Conservation (phyloP, 2,888 invertebrate species). For the Chydorus sphaericus region DNA sequence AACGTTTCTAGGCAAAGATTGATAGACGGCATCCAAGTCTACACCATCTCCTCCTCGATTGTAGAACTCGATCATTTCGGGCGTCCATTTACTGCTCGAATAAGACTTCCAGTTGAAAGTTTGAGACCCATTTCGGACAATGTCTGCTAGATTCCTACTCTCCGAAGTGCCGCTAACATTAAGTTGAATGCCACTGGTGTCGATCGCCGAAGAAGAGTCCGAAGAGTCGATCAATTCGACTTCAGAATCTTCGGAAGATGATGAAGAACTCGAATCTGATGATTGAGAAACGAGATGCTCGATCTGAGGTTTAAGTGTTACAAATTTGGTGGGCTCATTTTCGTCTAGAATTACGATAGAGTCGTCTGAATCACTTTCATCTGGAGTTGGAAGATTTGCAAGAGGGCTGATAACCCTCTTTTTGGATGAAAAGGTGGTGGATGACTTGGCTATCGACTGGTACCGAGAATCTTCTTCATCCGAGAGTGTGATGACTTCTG, state of each 20-base stretch:
- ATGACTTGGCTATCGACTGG: background rate
- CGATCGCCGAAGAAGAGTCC: background rate
- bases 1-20: slow-evolving; percentile 1
- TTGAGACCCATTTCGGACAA: background rate
- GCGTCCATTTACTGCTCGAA: slow-evolving; percentile 8
- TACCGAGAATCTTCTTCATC: background rate
- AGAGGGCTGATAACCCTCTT: background rate
- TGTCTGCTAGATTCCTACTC: too few species aligned
- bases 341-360: background rate
- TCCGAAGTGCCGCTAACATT: background rate
- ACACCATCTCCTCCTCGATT: background rate
- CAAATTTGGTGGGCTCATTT: too few species aligned
- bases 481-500: background rate
- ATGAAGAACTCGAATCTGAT: background rate
- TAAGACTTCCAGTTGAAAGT: slow-evolving; percentile 1
- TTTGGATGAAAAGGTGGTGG: background rate
- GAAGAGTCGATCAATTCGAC: background rate
- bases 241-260: background rate
- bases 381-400: background rate
- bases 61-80: slow-evolving; percentile 9
- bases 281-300: background rate
- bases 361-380: background rate
- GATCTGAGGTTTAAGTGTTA: too few species aligned
- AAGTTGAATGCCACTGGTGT: background rate
- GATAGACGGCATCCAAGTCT: slow-evolving; percentile 4